Conservation (phyloP, 2,797 vertebrate species). For the Nothura maculosa region DNA sequence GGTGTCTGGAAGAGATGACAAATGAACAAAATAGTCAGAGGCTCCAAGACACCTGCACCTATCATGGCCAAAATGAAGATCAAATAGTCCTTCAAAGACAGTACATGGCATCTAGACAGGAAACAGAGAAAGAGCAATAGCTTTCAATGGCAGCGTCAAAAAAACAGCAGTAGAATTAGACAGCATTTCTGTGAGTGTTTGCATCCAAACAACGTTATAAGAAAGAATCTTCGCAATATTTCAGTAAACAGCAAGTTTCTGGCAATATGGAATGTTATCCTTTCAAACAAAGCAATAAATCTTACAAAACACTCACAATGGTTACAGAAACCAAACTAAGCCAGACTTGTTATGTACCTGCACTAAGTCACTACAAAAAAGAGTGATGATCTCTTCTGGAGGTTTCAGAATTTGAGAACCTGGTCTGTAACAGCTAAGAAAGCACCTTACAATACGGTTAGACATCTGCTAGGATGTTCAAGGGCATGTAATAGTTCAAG, state of each 20-base stretch:
- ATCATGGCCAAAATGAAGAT: not conserved
- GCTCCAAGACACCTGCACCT: not conserved
- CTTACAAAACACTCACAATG: not conserved
- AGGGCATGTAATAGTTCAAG: slow-evolving; percentile 22
- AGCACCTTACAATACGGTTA: slow-evolving; percentile 14
- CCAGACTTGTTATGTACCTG: not conserved
- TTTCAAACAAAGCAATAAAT: not conserved
- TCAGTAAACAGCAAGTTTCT: not conserved
- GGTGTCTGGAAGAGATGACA: not conserved
- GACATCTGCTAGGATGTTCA: slow-evolving; percentile 12
- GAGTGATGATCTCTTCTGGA: not conserved
- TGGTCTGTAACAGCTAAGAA: not conserved
- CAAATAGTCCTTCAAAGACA: not conserved
- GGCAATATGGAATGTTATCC: not conserved
- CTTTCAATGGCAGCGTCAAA: not conserved
- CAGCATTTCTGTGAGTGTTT: not conserved
- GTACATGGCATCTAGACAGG: no score
- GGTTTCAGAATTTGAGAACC: not conserved
- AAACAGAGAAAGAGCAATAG: not conserved
- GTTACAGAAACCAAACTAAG: not conserved
- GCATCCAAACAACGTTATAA: not conserved
- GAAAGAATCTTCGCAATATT: not conserved
- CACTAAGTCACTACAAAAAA: not conserved
- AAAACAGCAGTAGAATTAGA: not conserved
- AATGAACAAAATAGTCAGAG: rapidly evolving